Evolutionary conservation across 2,888 invertebrate genomes (phyloP), one percentile per base, ranked within the genome.

Genomic region (Cetonia aurata): DNA sequence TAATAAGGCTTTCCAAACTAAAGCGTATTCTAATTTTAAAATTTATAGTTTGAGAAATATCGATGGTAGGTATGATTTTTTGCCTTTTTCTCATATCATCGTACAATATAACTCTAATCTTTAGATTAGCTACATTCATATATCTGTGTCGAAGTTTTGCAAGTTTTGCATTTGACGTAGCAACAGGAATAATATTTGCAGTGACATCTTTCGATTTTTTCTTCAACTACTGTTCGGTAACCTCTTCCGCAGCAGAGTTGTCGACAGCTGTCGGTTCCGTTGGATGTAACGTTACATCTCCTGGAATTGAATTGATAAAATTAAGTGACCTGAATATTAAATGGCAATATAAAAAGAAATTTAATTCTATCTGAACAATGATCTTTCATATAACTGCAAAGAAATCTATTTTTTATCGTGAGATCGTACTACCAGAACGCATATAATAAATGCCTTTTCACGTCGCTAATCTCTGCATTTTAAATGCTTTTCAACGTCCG

Each of bases 131-230:
- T 89, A 86, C 94, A 94, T 84, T 90, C 91, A 84, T 92, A 90
- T 71, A 91, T 90, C 79, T 91, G 90, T 59, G 90, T 87, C 83
- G 89, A 88, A 78, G 89, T 89, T 75, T 90, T 87, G 85, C 95
- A 95, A 52, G 91, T 92, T 84, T 94, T 93, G 86, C 95, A 95
- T 86, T 93, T 93, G 72, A 95, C 94, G 83, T 93, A 93, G 86
- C 95, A 95, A 85, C 95, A 95, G 88, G 93, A 93, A 85, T 93
- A 90, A 86, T 93, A 94, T 83, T 92, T 92, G 87, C 95, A 95
- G 80, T 91, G 91, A 85, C 95, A 95, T 80, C 91, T 87, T 84
- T 94, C 92, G 62, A 91, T 88, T 67, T 89, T 88, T 79, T 89
- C 88, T 75, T 90, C 88, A 72, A 90, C 89, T 76, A 89, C 86